phyloP scores from a whole-genome alignment of 2,888 invertebrate species.

The Syritta pipiens region DNA sequence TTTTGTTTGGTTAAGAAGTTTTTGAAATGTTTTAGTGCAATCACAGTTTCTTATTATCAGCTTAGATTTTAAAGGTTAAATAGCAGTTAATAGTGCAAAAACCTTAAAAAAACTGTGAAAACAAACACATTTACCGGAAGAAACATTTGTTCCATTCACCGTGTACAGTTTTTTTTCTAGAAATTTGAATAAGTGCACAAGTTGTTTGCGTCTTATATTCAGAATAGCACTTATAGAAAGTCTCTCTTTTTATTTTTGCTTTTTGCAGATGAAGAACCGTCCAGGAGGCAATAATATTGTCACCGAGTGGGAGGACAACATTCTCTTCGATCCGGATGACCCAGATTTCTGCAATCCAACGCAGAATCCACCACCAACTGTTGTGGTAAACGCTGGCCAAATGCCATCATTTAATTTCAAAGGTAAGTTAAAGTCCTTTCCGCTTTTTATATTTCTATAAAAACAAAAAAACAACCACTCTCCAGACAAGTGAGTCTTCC shows the following conservation, averaged over 20 bases:
- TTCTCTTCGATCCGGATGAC: constrained; percentile 78
- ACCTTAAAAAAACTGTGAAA: no score
- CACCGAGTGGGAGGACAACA: constrained; percentile 78
- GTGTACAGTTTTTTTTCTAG: no score
- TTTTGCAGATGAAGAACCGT: constrained; percentile 75
- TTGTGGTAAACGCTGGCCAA: constrained; percentile 64
- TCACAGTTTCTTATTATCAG: no score
- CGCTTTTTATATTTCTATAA: background rate
- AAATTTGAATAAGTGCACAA: no score
- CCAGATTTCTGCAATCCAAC: constrained; percentile 77
- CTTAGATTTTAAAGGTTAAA: no score
- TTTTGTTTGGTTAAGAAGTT: no score
- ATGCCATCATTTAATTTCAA: constrained; percentile 72
- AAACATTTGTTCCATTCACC: no score
- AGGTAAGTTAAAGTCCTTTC: constrained; percentile 71
- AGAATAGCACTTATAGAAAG: no score
- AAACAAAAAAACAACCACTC: background rate
- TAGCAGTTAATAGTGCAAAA: no score
- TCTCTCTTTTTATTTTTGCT: constrained; percentile 20
- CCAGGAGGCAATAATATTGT: constrained; percentile 72
- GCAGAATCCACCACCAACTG: constrained; percentile 65
- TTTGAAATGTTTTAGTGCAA: no score
- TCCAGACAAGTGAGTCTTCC: background rate
- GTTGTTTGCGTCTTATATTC: no score
- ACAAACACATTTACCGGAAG: no score